A percentile compares a stretch with the other conserved stretches of the same genome.
Conservation (phyloP, 2,113 vertebrate genomes). For the Erpornis zantholeuca region DNA sequence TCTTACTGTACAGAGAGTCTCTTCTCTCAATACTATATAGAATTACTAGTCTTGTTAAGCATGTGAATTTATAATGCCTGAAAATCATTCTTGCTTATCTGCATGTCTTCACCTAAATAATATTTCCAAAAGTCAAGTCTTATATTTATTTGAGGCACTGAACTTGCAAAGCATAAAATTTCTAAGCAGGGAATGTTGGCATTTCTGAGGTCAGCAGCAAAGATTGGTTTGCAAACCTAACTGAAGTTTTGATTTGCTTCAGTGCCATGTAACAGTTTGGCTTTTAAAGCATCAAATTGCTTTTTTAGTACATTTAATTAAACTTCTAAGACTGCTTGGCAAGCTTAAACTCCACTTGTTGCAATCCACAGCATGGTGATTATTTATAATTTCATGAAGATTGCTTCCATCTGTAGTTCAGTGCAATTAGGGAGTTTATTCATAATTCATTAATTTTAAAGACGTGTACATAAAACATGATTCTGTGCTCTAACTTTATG, state of each 20-base stretch:
- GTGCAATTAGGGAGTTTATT: slow-evolving; percentile 49
- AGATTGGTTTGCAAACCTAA: not conserved
- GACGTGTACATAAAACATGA: slow-evolving; percentile 29
- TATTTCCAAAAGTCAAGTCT: not conserved
- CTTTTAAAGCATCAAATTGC: slow-evolving; percentile 49
- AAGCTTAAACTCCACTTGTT: slow-evolving; percentile 51
- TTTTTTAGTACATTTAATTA: slow-evolving; percentile 56
- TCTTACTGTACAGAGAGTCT: not conserved
- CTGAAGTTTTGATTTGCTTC: slow-evolving; percentile 48
- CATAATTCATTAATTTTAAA: slow-evolving; percentile 65
- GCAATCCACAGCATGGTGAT: slow-evolving; percentile 56
- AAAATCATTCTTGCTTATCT: slow-evolving; percentile 34
- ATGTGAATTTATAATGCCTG: not conserved
- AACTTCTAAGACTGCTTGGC: slow-evolving; percentile 47
- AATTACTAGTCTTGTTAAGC: not conserved
- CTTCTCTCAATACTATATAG: not conserved
- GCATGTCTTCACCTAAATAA: not conserved
- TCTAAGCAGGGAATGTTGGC: not conserved
- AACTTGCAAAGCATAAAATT: not conserved
- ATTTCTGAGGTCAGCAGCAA: slow-evolving; percentile 4
- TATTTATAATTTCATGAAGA: slow-evolving; percentile 56
- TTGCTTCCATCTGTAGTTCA: slow-evolving; percentile 42
- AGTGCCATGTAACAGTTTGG: slow-evolving; percentile 28
- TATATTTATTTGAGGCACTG: not conserved
- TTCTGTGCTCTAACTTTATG: not conserved